Evolutionary conservation across 2,888 invertebrate genomes (phyloP), one percentile per base, ranked within the genome.

Genomic region (Psylliodes chrysocephalus): DNA sequence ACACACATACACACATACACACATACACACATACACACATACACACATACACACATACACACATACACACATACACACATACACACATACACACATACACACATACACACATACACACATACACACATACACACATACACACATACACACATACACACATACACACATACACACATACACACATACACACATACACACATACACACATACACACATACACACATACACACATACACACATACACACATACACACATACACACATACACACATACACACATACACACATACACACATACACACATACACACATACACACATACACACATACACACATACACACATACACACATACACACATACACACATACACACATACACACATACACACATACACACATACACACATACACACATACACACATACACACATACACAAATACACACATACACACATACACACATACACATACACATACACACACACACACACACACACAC

Each of bases 381-480:
- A 40, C 42, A 40, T 10, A 15, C 42, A 40, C 42, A 40, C 15
- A 40, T n/a, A 40, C 42, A 40, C 15, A 15, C 42, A 40, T n/a
- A 40, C 15, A 15, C 42, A 40, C 6, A 40, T n/a, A 40, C 15
- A n/a, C 42, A 40, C 42, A 40, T 10, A n/a, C 42, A 40, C 42
- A 40, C 15, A n/a, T n/a, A 40, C 15, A 40, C 15, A 15, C 42
- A 40, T n/a, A 40, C 28, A 28, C 28, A 28, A 4, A 28, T 8
- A 8, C 28, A 28, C 28, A 28, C 28, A 28, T 8, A 28, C 15
- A 15, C 42, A 40, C 15, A 15, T n/a, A 40, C 42, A 40, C 15
- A 15, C 42, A 40, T n/a, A 40, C 15, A 15, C 42, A 40, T n/a
- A 40, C 15, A n/a, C 42, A 10, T n/a, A 10, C 15, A n/a, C 42